Base-by-base conservation (phyloP, 23 tunicate genomes). In the Halocynthia roretzi region DNA sequence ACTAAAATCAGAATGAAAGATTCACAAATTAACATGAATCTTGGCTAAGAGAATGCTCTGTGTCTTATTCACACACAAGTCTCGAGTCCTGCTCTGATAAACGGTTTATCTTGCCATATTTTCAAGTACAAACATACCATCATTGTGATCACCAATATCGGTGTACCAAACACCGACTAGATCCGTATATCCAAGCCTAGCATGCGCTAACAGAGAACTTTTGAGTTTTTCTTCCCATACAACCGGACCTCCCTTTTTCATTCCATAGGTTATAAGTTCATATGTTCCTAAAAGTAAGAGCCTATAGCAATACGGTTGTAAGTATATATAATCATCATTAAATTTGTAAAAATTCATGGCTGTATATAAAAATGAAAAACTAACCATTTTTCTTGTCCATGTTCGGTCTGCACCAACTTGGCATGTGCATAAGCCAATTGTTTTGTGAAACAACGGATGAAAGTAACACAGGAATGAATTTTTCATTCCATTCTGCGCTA, bases 131-230 rank as follows among this genome's bases (percentile, higher is more conserved):
- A 11, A 44, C 84, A 18, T 23, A 83, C 87, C 87, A 20, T 77
- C 69, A 66, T 83, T 83, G 50, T 83, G 95, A 50, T 88, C 65
- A 8, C 87, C 95, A 23, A 83, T 54, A 66, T 88, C 95, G 0
- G 87, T 83, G 70, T 88, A 88, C 87, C 87, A 88, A 40, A 83
- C 87, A 22, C 95, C 95, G 64, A 88, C 56, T 50, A 88, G 58
- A 51, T 88, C 84, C 6, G 80, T 53, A 70, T 76, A 87, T 11
- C 72, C 87, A 9, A 81, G 80, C 50, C 84, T 49, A 0, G 52
- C 67, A 77, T 83, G 84, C 0, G 84, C 87, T 12, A 70, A 80
- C 20, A 88, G 22, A 6, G 84, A 77, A 9, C 69, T 44, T 55
- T 74, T 69, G 44, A 88, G 52, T 60, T 88, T 62, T 54, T 83